phyloP scores from a whole-genome alignment of 2,113 vertebrate species.

The Turnix velox region DNA sequence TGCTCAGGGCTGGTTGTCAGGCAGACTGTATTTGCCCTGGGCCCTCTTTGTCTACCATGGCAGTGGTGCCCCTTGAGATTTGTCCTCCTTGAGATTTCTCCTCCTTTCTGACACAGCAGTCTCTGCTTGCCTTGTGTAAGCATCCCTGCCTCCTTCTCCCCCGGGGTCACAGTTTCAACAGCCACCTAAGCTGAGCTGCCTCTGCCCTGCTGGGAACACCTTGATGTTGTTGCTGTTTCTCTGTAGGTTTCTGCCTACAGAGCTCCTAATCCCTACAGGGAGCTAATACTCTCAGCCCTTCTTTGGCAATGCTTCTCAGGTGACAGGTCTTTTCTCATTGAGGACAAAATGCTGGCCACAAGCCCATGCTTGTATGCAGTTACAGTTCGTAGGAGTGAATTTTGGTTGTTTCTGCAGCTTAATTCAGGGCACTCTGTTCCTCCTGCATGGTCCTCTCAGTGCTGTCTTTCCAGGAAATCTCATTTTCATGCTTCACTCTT shows the following conservation, averaged over 20 bases:
- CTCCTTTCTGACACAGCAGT: not conserved
- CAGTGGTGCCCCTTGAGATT: not conserved
- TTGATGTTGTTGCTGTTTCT: accelerated
- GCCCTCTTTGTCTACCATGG: not conserved
- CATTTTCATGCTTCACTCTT: not conserved
- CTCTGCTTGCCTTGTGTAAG: not conserved
- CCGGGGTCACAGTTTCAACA: not conserved
- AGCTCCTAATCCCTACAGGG: not conserved
- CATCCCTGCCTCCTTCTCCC: not conserved
- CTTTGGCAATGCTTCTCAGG: not conserved
- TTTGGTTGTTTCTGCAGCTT: not conserved
- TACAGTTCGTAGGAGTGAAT: not conserved
- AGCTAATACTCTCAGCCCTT: not conserved
- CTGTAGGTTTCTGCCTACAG: not conserved
- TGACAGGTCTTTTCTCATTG: not conserved
- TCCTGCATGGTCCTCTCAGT: not conserved
- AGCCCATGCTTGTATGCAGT: not conserved
- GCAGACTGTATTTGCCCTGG: accelerated
- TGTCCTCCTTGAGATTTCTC: not conserved
- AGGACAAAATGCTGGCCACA: not conserved
- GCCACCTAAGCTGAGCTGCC: not conserved
- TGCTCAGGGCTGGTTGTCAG: not conserved
- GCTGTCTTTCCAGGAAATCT: not conserved
- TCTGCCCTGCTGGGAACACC: not conserved
- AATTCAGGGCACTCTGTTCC: not conserved